Base-by-base conservation (phyloP, 2,113 vertebrate genomes). In the Motacilla tschutschensis region DNA sequence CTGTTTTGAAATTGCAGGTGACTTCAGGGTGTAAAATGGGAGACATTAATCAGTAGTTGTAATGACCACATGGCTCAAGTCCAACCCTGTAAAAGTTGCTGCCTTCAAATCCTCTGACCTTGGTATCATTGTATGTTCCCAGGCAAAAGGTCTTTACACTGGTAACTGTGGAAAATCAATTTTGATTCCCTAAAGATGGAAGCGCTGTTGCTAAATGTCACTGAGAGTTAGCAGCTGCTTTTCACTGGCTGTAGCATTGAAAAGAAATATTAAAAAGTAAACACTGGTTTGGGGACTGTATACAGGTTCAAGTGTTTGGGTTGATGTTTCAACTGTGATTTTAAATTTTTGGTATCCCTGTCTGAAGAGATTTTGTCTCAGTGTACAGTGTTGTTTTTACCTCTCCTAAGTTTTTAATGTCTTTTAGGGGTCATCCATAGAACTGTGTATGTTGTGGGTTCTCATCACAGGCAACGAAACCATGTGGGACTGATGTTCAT, bases 151-250 rank as follows among this genome's bases (percentile, higher is more conserved):
- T 74, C 88, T 94, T 88, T 80, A 90, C 67, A 67, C 29, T 54
- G 38, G 48, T 65, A 91, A 59, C 82, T 79, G 67, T 57, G 87
- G 78, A 96, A 96, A 96, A 95, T 96, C 91, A 90, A 79, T 96
- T 92, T 92, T 28, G 67, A 8, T 89, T 94, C 85, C 85, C 82
- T 85, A 83, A 87, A 89, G 95, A 88, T 64, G 70, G 60, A 83
- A 82, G 25, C 6, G 21, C 59, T 85, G 69, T 54, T 5, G 7
- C 55, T 92, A 92, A 91, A 94, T 82, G 90, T 92, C 90, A 90
- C 48, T 75, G 29, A 82, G 76, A 93, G 75, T 65, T 79, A 74
- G 65, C 18, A 70, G 77, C 64, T 74, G 50, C 74, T 94, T 95
- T 94, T 87, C 41, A 86, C 47, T 53, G 48, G 48, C 55, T 60